A percentile compares a stretch with the other conserved stretches of the same genome.
Conservation (phyloP, 1,140 invertebrate species). For the Bombus cullumanus region DNA sequence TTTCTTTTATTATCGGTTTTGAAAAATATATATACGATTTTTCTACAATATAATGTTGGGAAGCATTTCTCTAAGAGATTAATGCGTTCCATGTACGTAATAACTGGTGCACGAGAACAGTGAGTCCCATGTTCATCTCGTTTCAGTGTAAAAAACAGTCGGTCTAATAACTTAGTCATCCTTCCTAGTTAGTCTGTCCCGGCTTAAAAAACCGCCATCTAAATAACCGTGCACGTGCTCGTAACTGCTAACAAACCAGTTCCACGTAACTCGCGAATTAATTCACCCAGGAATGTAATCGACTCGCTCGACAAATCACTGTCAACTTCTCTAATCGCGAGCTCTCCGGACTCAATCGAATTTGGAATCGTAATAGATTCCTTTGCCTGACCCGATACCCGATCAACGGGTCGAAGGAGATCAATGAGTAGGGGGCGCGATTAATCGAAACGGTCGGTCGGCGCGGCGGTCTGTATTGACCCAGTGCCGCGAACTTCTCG, state of each 20-base stretch:
- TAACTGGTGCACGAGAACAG: neutral
- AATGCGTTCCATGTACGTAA: too few species aligned
- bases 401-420: conserved; percentile 19
- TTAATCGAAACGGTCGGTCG: conserved; percentile 20
- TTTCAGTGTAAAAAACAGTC: conserved; percentile 21
- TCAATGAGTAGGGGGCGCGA: neutral
- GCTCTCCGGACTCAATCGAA: neutral
- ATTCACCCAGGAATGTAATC: conserved; percentile 8
- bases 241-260: neutral
- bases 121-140: neutral
- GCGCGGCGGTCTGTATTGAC: conserved; percentile 64
- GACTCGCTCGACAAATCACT: conserved; percentile 10
- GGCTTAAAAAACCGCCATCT: conserved; percentile 22
- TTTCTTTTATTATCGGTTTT: neutral
- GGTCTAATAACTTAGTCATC: conserved; percentile 41
- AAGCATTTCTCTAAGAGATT: neutral
- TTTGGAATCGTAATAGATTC: neutral
- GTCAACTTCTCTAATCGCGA: conserved; percentile 18
- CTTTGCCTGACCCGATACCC: neutral
- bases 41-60: neutral
- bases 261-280: conserved; percentile 20
- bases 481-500: conserved; percentile 65
- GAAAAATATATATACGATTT: neutral
- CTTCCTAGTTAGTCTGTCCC: neutral
- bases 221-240: neutral